Conservation (phyloP, 2,888 invertebrate genomes). For the Tethea ocularis region DNA sequence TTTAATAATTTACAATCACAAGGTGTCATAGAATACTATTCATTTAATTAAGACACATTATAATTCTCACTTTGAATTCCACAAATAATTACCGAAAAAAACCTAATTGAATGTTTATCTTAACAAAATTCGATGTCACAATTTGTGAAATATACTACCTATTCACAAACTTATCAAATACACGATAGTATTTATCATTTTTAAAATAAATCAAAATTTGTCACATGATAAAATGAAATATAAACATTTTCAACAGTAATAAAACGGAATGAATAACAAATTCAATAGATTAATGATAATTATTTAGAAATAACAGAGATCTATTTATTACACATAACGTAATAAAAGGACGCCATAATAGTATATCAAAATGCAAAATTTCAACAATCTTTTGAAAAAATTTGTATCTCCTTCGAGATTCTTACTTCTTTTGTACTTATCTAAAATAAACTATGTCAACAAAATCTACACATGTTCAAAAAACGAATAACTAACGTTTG, state of each 20-base stretch:
- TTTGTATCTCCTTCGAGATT: neutral
- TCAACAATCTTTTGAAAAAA: neutral
- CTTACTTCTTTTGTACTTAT: neutral
- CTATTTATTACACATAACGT: neutral
- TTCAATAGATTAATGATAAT: neutral
- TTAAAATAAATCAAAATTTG: neutral
- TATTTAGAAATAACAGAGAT: neutral
- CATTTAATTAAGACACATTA: neutral
- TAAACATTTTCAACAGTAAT: neutral
- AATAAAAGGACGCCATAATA: neutral
- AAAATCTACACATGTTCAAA: no score
- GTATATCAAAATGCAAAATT: neutral
- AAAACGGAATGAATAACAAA: neutral
- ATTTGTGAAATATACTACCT: neutral
- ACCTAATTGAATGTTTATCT: no score
- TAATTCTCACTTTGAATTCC: neutral
- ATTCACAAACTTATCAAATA: neutral
- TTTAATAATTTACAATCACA: constrained; percentile 27
- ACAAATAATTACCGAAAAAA: neutral
- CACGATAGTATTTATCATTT: neutral
- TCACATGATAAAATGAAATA: neutral
- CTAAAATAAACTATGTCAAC: neutral
- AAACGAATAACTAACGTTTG: no score
- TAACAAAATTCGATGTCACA: neutral
- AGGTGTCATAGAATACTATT: constrained; percentile 16